Evolutionary conservation across 2,888 invertebrate species (phyloP), one percentile per base, ranked within the genome.

Genomic region (Cephus spinipes): DNA sequence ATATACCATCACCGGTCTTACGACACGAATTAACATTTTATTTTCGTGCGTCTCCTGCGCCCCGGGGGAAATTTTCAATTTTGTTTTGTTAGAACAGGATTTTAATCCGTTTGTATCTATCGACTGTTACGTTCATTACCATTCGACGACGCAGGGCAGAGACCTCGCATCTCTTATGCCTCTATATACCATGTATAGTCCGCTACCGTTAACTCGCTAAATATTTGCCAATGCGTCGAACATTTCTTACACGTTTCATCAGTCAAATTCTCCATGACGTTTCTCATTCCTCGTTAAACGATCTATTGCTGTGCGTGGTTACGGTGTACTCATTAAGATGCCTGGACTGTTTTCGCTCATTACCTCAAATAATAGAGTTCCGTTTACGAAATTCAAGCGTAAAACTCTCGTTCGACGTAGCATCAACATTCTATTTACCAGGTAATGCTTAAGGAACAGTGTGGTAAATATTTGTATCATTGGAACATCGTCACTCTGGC

Each of bases 1-100:
- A 86, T 88, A 89, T 84, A 87, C 76, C 77, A 76, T 81, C 84
- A 87, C 88, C 85, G 87, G 86, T 86, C 86, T 85, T 83, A 82
- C 87, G 77, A 81, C 85, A 79, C 79, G 79, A 81, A 85, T 83
- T 82, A 79, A 83, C 83, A 82, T 88, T 87, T 88, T 87, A 87
- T 88, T 87, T 86, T 85, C 75, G 83, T 80, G 79, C 82, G 77
- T 79, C 83, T 73, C 69, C 73, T 73, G 80, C 35, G 82, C 83
- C 81, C 74, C 78, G 73, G 83, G 81, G 81, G 32, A 74, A 77
- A 80, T 83, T 83, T 75, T 82, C 79, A 78, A 82, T 79, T 81
- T 77, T 68, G 76, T 79, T 76, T 81, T 77, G 80, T 83, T 69
- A 79, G 80, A 83, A 84, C 83, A 80, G 83, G 81, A 84, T 81